Evolutionary conservation across 1,140 invertebrate species (phyloP), one percentile per base, ranked within the genome.

Genomic region (Nasonia longicornis): DNA sequence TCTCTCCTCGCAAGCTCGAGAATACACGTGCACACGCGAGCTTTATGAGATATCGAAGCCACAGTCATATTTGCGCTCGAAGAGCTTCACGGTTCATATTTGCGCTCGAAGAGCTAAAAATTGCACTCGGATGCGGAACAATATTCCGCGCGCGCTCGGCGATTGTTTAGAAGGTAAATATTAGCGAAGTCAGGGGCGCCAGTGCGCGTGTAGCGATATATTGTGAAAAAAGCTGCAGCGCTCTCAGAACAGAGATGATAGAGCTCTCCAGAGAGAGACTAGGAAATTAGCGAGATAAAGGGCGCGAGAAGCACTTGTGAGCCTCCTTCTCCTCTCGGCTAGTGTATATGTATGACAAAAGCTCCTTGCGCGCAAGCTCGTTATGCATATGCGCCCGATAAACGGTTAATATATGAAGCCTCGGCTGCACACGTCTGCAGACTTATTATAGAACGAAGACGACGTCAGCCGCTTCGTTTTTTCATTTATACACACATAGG

Each of bases 231-330:
- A 42, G 69, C 26, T 29, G 26, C 66, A 31, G 26, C 16, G n/a
- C 52, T 48, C 12, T 48, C 45, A 2, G 38, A 42, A 42, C 0
- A 42, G 6, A 10, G 64, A 67, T 26, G 26, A 67, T 42, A 67
- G 71, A 70, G 69, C 35, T 35, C 26, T 67, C 69, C 26, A 26
- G 38, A 73, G 48, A 63, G 29, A 52, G 48, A 16, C 2, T 29
- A 63, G 48, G 20, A 74, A 74, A 74, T 74, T 74, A 63, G 72
- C 48, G 16, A 31, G 72, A 74, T 74, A 74, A 74, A 31, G 52
- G 72, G n/a, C 26, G 69, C 26, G 64, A n/a, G 26, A 29, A 31
- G 10, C 64, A 67, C 64, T 26, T 29, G 20, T 67, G 26, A 29
- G 22, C 64, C 20, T 31, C 64, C 64, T 31, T 20, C 58, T 63